phyloP scores from a whole-genome alignment of 1,140 invertebrate species.

The Adoxophyes honmai region DNA sequence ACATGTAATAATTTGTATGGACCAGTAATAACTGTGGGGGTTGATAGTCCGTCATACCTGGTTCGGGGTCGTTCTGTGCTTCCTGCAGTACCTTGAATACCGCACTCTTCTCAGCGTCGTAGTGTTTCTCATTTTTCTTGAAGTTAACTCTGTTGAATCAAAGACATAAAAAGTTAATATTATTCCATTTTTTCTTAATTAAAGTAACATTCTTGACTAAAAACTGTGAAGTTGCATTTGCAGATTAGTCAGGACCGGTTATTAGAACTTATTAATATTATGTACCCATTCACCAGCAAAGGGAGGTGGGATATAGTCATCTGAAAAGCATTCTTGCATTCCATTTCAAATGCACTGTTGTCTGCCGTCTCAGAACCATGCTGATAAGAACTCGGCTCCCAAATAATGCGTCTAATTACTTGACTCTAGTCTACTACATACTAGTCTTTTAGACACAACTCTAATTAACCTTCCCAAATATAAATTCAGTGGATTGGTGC shows the following conservation, averaged over 20 bases:
- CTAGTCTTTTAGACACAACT: no score
- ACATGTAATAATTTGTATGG: not conserved
- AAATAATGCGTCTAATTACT: no score
- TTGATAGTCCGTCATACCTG: slow-evolving; percentile 77
- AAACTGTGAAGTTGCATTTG: not conserved
- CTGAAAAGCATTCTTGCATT: no score
- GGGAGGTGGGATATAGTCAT: not conserved
- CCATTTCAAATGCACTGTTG: no score
- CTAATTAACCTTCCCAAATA: no score
- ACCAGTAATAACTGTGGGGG: not conserved
- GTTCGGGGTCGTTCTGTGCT: slow-evolving; percentile 89
- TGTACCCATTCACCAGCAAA: not conserved
- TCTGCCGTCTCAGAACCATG: no score
- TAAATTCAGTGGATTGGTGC: not conserved
- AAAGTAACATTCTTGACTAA: not conserved
- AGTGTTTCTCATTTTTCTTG: slow-evolving; percentile 95
- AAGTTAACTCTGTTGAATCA: slow-evolving; percentile 89
- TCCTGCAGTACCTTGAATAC: slow-evolving; percentile 95
- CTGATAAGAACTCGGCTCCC: no score
- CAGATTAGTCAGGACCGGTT: slow-evolving; percentile 2
- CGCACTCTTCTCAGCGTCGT: slow-evolving; percentile 91
- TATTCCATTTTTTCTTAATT: slow-evolving; percentile 2
- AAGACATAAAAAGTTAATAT: no score
- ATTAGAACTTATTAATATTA: no score
- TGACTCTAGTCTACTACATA: no score